These are phyloP conservation scores for Leptothorax acervorum DNA, from an alignment of 2,888 invertebrate genomes.

Conservation along the genomic window DNA sequence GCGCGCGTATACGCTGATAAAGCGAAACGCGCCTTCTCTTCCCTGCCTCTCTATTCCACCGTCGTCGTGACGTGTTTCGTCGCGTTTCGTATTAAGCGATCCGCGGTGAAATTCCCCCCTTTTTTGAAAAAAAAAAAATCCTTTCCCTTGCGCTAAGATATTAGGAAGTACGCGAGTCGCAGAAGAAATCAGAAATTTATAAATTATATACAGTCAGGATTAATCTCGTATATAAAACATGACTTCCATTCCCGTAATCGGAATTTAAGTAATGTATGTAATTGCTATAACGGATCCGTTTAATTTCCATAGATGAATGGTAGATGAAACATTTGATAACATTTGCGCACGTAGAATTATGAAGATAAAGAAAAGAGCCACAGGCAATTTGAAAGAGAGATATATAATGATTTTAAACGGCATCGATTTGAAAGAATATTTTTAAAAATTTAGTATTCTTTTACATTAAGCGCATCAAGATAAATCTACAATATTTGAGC, in stretches of 20 bases:
- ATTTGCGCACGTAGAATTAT: neutral
- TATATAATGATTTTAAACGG: neutral
- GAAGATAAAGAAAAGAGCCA: neutral
- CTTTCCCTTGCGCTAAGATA: neutral
- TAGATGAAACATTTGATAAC: neutral
- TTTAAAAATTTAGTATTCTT: neutral
- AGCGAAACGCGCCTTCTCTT: conserved; percentile 77
- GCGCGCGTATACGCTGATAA: conserved; percentile 80
- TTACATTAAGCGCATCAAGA: neutral
- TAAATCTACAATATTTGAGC: neutral
- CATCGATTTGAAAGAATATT: neutral
- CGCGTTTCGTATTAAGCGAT: conserved; percentile 44
- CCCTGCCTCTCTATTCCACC: conserved; percentile 69
- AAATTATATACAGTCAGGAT: neutral
- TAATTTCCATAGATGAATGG: neutral
- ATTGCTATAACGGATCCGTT: conserved; percentile 2
- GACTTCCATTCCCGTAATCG: neutral
- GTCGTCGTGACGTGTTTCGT: conserved; percentile 32
- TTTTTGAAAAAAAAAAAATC: neutral
- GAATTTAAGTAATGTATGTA: neutral
- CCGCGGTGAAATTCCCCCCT: neutral
- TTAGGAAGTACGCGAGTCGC: neutral
- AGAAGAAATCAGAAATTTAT: conserved; percentile 2
- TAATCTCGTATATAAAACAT: neutral
- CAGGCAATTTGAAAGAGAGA: too few relatives aligned